Evolutionary conservation across 2,113 vertebrate genomes (phyloP).

Genomic region (Gracilinanus agilis): DNA sequence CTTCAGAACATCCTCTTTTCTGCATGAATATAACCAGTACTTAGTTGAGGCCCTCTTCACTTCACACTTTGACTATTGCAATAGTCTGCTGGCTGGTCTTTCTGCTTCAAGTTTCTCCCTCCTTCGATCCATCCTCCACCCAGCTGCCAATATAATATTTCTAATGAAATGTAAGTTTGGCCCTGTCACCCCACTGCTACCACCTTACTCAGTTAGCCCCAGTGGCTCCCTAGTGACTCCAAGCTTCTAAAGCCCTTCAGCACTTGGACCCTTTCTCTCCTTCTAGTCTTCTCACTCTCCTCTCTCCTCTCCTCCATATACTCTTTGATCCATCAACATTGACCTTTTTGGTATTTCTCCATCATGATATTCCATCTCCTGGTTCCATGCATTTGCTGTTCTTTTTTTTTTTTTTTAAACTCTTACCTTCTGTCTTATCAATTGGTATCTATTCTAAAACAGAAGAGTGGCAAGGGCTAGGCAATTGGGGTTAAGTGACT

Average conservation of each 20-base stretch:
- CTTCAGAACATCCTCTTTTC: not conserved
- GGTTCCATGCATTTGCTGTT: not conserved
- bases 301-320: not conserved
- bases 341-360: not conserved
- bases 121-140: too few species aligned
- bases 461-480: too few species aligned
- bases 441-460: too few species aligned
- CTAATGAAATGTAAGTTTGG: not conserved
- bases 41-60: too few species aligned
- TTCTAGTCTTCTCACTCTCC: not conserved
- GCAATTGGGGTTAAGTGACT: too few species aligned
- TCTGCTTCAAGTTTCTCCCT: not conserved
- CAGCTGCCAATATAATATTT: too few species aligned
- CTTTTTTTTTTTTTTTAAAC: not conserved
- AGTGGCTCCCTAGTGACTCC: not conserved
- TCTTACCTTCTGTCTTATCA: not conserved
- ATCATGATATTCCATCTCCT: too few species aligned
- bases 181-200: not conserved
- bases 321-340: not conserved
- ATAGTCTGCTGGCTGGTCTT: not conserved
- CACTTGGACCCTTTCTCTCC: not conserved
- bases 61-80: not conserved
- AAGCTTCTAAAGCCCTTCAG: not conserved
- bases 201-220: not conserved
- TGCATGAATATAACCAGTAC: not conserved